Base-by-base conservation (phyloP, 1,140 invertebrate species). In the Aphelinus atriplicis region DNA sequence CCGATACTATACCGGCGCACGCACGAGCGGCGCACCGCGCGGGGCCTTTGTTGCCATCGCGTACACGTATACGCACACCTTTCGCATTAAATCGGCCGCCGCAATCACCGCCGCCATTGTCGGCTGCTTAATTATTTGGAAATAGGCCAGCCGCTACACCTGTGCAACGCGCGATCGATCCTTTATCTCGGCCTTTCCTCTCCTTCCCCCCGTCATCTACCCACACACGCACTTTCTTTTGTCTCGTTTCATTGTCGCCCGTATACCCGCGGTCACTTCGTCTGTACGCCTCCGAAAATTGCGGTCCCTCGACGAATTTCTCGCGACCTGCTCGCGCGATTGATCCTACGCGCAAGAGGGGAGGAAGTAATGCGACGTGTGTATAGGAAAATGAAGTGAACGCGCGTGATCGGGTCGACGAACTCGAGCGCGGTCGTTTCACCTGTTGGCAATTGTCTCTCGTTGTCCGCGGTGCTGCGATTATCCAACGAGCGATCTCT, bases 141-240 rank as follows among this genome's bases (percentile, higher is more conserved):
- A 68, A 68, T 74, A 74, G 72, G 72, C 65, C 65, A 68, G 58
- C 50, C 47, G 9, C 26, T 61, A 60, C 72, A 74, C 72, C 50
- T 69, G 72, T n/a, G 42, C 60, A 43, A 42, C 60, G n/a, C 63
- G 2, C 51, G 9, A 26, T 4, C 42, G 4, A 48, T 45, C 43
- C 26, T 71, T 55, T 55, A n/a, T 70, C 48, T 50, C 46, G 7
- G 4, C 45, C 45, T 10, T 9, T 7, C 26, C 51, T 60, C 65
- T 68, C 43, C 64, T 55, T 68, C 61, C 62, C 53, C 26, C 26
- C 26, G 26, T 26, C 26, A 26, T 26, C 26, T 26, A 26, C 0
- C 26, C 26, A 26, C 26, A 26, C 26, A 26, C 26, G 26, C 26
- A 26, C 26, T 26, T 26, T 26, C 26, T 26, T 26, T 26, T 26